Evolutionary conservation across 2,113 vertebrate genomes (phyloP).

Genomic region (Onychorhynchus coronatus): DNA sequence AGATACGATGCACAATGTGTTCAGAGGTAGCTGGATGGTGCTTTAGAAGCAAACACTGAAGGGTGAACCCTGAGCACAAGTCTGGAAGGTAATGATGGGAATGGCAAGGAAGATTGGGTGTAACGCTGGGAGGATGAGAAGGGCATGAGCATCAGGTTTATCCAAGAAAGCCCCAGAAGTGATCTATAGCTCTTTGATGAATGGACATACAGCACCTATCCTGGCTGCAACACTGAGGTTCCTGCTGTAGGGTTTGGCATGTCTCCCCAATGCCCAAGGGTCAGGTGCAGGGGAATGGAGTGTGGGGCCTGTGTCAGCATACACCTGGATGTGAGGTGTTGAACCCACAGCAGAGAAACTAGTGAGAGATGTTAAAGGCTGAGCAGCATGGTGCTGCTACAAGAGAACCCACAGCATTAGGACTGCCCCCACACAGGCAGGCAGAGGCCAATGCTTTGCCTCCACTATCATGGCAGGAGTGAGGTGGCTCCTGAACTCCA

Average conservation of each 20-base stretch:
- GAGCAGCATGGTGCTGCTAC: not conserved
- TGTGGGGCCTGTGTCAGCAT: rapidly evolving
- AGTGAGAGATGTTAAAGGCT: not conserved
- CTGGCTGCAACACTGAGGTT: not conserved
- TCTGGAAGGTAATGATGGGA: not conserved
- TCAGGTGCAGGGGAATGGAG: not conserved
- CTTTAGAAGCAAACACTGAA: not conserved
- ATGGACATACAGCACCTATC: not conserved
- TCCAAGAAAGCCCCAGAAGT: not conserved
- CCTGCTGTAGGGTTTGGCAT: not conserved
- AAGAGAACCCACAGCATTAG: not conserved
- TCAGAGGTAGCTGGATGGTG: not conserved
- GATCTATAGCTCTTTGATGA: not conserved
- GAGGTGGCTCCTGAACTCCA: not conserved
- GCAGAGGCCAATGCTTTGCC: not conserved
- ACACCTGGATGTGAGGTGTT: rapidly evolving
- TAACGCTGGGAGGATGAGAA: not conserved
- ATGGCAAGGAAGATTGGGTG: not conserved
- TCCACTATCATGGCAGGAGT: not conserved
- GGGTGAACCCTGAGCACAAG: not conserved
- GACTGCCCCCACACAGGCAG: not conserved
- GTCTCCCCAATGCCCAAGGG: rapidly evolving
- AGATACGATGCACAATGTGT: rapidly evolving
- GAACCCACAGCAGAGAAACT: not conserved
- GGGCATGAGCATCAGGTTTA: not conserved